Base-by-base conservation (phyloP, 1,140 invertebrate genomes). In the Pseudachorutes palmiensis region DNA sequence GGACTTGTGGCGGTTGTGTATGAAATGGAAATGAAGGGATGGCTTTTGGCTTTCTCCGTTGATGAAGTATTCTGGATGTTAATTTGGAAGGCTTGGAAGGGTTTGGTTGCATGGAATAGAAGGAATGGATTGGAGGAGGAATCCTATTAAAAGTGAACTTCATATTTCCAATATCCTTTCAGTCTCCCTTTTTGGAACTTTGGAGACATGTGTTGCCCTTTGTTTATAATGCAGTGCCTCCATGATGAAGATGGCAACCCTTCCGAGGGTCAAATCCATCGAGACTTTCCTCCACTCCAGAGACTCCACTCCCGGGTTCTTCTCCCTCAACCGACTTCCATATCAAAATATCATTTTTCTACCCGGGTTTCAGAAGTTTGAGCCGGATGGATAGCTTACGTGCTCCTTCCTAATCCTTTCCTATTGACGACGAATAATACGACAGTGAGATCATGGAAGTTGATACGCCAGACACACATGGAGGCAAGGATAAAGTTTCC, bases 281-380 rank as follows among this genome's bases (percentile, higher is more conserved):
- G 51, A 55, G 51, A 55, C 12, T 55, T 55, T 26, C 24, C 12
- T 55, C 12, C 36, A 9, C 19, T 45, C 36, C 36, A 55, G 51
- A 24, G 51, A 55, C 36, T 45, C 19, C 36, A 22, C 51, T 9
- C 51, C 24, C 12, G 51, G 51, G 12, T 26, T 55, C 24, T 26
- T 19, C 36, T 45, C 36, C 36, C 36, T 45, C 36, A 5, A 55
- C 24, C 5, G 51, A 26, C 5, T 55, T 55, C 24, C 24, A 55
- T 55, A 55, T 55, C 51, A 55, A 55, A 55, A 55, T 55, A 55
- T 55, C 51, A 55, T 55, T 55, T 55, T 55, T 55, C n/a, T n/a
- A n/a, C 51, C 51, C 51, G 51, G 51, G 51, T 12, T 55, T 55
- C 24, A 24, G 24, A 5, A 55, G 51, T 14, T 22, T 55, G 51